Conservation (phyloP, 2,888 invertebrate genomes). For the Petrophora chlorosata region DNA sequence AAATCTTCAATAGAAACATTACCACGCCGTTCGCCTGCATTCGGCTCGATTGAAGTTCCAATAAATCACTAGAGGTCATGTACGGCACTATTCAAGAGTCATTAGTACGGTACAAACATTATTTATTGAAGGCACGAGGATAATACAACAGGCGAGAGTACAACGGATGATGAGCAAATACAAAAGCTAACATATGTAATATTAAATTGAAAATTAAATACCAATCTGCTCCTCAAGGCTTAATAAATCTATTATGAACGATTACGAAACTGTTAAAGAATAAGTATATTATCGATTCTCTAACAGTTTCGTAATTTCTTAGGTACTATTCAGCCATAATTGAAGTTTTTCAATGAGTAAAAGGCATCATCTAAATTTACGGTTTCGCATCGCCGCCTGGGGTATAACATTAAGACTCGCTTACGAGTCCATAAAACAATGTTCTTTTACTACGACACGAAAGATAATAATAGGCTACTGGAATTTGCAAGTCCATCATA, state of each 20-base stretch:
- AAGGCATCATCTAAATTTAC: constrained; percentile 21
- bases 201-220: no score
- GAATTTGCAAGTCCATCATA: constrained; percentile 50
- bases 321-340: neutral
- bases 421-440: constrained; percentile 21
- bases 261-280: no score
- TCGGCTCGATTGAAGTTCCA: constrained; percentile 25
- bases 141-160: constrained; percentile 13
- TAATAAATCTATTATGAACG: no score
- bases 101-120: constrained; percentile 40
- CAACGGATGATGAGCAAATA: constrained; percentile 17
- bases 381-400: constrained; percentile 10
- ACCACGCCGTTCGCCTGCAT: constrained; percentile 25
- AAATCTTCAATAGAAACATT: constrained; percentile 14
- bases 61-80: constrained; percentile 42
- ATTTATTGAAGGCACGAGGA: constrained; percentile 26
- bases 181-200: constrained; percentile 9
- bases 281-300: no score
- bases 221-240: no score
- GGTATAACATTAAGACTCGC: constrained; percentile 13
- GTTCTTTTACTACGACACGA: constrained; percentile 20
- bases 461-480: constrained; percentile 44
- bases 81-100: constrained; percentile 39
- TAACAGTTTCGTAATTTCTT: no score
- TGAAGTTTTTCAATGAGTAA: constrained; percentile 2